A percentile compares a stretch with the other conserved stretches of the same genome.
Evolutionary conservation across 2,888 invertebrate species (phyloP).

Genomic region (Dryobota labecula): DNA sequence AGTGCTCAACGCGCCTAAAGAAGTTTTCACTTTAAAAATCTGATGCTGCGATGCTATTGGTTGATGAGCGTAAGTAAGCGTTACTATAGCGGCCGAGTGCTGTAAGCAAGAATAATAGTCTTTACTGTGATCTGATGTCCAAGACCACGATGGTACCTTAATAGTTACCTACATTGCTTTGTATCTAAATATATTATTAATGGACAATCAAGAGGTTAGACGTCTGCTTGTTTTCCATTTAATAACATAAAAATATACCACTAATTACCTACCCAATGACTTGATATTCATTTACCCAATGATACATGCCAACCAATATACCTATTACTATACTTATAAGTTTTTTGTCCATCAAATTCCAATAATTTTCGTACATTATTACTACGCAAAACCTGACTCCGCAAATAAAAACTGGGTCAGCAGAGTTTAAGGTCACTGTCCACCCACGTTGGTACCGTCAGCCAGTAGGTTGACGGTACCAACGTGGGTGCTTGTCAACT

Average conservation of each 20-base stretch:
- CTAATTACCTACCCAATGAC: not conserved
- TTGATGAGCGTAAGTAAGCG: too few species aligned
- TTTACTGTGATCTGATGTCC: too few species aligned
- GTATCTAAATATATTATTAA: not conserved
- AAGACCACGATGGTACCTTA: too few species aligned
- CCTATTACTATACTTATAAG: too few species aligned
- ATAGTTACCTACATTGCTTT: not conserved
- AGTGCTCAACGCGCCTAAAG: too few species aligned
- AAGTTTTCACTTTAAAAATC: too few species aligned
- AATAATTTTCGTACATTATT: not conserved
- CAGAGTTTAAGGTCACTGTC: constrained; percentile 46
- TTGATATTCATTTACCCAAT: not conserved
- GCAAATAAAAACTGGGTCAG: constrained; percentile 53
- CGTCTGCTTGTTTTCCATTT: not conserved
- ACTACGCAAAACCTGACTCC: constrained; percentile 27
- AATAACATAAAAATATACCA: not conserved
- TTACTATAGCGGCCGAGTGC: too few species aligned
- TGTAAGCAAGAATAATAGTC: too few species aligned
- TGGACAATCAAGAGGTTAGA: not conserved
- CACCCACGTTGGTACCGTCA: constrained; percentile 25
- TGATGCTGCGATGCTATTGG: too few species aligned
- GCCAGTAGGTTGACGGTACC: constrained; percentile 4
- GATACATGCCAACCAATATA: not conserved
- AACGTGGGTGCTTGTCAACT: not conserved
- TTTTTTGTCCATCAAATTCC: not conserved